These are phyloP conservation scores for Lagopus muta DNA, from an alignment of 2,113 vertebrate species.

Conservation along the genomic window DNA sequence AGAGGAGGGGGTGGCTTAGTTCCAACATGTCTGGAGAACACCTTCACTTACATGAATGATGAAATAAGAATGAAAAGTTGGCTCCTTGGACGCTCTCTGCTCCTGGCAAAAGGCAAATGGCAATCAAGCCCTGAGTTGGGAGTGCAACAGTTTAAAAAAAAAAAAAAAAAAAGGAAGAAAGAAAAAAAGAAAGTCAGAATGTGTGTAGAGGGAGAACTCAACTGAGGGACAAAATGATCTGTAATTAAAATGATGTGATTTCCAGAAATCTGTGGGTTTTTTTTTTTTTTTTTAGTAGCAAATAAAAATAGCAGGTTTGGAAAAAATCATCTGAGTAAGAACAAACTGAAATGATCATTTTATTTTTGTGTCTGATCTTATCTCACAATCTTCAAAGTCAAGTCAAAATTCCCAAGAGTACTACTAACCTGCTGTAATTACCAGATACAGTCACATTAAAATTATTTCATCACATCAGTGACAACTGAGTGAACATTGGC, in stretches of 20 bases:
- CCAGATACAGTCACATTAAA: conserved; percentile 3
- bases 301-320: background rate
- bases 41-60: background rate
- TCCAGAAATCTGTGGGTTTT: background rate
- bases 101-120: background rate
- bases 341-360: background rate
- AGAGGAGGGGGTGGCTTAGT: background rate
- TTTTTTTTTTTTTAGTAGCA: background rate
- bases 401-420: background rate
- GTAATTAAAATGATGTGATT: background rate
- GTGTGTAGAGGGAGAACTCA: background rate
- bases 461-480: conserved; percentile 17
- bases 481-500: background rate
- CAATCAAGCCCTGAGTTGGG: background rate
- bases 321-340: background rate
- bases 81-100: background rate
- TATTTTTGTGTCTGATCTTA: background rate
- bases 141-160: too few relatives aligned
- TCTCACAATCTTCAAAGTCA: conserved; percentile 4
- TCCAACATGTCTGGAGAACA: background rate
- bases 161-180: too few relatives aligned
- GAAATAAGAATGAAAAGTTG: accelerated
- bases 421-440: conserved; percentile 8
- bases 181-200: too few relatives aligned
- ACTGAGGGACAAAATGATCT: background rate